Evolutionary conservation across 2,113 vertebrate genomes (phyloP).

Genomic region (Cryptomyrus ogoouensis): DNA sequence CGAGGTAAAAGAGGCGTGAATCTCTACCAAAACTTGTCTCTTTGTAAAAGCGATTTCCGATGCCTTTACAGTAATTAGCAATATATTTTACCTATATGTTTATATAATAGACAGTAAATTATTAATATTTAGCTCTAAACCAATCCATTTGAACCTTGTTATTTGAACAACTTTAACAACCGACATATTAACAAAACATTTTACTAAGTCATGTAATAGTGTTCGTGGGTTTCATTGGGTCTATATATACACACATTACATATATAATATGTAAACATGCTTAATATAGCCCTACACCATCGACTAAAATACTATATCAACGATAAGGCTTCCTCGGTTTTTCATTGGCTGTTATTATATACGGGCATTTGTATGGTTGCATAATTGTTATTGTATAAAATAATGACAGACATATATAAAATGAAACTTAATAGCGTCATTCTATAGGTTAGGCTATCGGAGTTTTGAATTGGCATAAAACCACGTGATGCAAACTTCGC

Average conservation of each 20-base stretch:
- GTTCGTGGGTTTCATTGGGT: not conserved
- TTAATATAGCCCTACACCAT: not conserved
- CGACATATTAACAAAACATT: not conserved
- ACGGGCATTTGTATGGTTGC: not conserved
- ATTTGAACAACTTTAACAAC: not conserved
- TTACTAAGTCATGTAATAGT: not conserved
- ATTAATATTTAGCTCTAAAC: not conserved
- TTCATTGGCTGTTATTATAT: not conserved
- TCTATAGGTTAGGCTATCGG: not conserved
- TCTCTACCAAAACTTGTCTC: not conserved
- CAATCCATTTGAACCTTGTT: not conserved
- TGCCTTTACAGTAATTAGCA: not conserved
- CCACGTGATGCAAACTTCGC: not conserved
- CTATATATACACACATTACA: not conserved
- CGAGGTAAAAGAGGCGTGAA: not conserved
- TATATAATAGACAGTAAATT: not conserved
- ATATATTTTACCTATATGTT: not conserved
- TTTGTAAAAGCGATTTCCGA: not conserved
- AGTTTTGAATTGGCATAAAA: not conserved
- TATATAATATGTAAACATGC: not conserved
- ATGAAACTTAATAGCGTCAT: not conserved
- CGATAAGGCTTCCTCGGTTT: not conserved
- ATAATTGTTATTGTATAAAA: not conserved
- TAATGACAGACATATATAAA: not conserved
- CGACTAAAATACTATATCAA: not conserved